A percentile compares a stretch with the other conserved stretches of the same genome.
Evolutionary conservation across 2,797 vertebrate species (phyloP).

Genomic region (Takifugu ocellatus): DNA sequence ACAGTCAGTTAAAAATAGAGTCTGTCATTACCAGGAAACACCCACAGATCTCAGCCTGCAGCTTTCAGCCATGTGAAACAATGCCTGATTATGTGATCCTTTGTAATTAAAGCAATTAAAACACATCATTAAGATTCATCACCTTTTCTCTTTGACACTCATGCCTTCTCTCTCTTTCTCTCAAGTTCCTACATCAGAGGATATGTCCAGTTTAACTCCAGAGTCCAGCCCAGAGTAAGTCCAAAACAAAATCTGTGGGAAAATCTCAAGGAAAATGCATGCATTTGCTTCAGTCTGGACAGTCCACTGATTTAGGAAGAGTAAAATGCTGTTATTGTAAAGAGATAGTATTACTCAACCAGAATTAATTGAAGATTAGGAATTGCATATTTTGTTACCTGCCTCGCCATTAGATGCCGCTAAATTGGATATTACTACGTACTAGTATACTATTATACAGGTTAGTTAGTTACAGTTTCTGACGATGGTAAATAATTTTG

Average conservation of each 20-base stretch:
- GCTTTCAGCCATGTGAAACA: constrained; percentile 21
- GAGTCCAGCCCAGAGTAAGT: constrained; percentile 94
- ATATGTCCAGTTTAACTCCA: constrained; percentile 93
- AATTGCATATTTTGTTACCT: no score
- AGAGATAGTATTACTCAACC: no score
- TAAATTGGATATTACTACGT: no score
- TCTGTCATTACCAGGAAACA: constrained; percentile 16
- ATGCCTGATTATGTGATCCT: constrained; percentile 28
- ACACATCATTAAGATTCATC: constrained; percentile 30
- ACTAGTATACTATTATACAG: no score
- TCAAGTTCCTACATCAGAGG: constrained; percentile 87
- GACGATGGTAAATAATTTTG: no score
- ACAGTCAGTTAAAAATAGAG: neutral
- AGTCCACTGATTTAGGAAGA: neutral
- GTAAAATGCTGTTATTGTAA: neutral
- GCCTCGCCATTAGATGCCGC: no score
- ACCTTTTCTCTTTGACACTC: neutral
- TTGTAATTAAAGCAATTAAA: constrained; percentile 37
- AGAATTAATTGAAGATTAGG: no score
- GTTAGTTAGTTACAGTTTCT: no score
- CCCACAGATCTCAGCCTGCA: constrained; percentile 4
- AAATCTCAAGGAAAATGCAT: neutral
- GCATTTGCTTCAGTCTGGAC: no score
- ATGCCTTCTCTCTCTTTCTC: constrained; percentile 3
- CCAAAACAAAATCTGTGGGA: neutral